Percentiles rank a stretch among this genome's conserved stretches.
Evolutionary conservation across 2,113 vertebrate genomes (phyloP).

Genomic region (Guaruba guarouba): DNA sequence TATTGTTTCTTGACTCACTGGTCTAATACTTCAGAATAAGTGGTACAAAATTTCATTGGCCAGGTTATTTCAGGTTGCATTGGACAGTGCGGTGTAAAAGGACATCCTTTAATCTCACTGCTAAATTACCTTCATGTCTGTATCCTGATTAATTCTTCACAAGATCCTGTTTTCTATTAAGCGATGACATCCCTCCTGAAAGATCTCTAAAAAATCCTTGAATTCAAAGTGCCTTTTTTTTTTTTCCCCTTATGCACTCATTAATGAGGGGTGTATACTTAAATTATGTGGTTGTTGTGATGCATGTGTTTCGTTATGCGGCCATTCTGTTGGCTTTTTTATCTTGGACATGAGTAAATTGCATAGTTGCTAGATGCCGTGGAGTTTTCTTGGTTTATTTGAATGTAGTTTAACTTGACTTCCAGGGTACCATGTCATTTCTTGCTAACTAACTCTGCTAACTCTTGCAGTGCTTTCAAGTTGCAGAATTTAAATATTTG

Average conservation of each 20-base stretch:
- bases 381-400: not conserved
- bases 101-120: not conserved
- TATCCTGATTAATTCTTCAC: slow-evolving; percentile 19
- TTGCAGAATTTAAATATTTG: not conserved
- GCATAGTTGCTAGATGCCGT: not conserved
- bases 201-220: not conserved
- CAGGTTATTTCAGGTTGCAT: not conserved
- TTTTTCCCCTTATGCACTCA: not conserved
- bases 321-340: not conserved
- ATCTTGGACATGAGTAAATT: not conserved
- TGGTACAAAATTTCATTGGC: not conserved
- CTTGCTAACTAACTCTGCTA: not conserved
- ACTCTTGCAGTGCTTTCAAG: not conserved
- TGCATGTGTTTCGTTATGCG: not conserved
- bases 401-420: not conserved
- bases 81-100: not conserved
- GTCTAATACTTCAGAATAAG: not conserved
- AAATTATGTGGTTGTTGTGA: not conserved
- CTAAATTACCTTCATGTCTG: slow-evolving; percentile 1
- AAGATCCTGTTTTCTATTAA: not conserved
- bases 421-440: not conserved
- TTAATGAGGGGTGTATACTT: not conserved
- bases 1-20: not conserved
- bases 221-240: not conserved
- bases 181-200: not conserved